phyloP scores from a whole-genome alignment of 2,888 invertebrate genomes.

The Terebella lapidaria region DNA sequence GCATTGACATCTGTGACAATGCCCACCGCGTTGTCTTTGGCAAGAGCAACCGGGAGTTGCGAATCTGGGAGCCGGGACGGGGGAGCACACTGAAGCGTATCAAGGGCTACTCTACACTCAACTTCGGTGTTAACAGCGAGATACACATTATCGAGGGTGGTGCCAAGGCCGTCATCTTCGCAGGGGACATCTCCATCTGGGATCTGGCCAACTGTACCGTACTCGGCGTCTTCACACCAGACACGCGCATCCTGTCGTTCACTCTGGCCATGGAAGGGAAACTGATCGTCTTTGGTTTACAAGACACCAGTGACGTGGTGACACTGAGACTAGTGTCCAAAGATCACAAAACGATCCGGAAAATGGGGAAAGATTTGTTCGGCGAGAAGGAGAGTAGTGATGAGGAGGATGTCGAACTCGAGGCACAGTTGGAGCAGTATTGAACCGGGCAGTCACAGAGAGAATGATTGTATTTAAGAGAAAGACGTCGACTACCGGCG shows the following conservation, averaged over 20 bases:
- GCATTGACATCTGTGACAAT: constrained; percentile 41
- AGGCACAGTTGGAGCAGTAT: not conserved
- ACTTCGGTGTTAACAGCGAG: constrained; percentile 35
- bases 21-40: constrained; percentile 43
- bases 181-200: constrained; percentile 49
- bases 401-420: constrained; percentile 15
- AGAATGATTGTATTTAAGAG: no score
- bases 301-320: constrained; percentile 37
- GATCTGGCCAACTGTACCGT: constrained; percentile 36
- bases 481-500: no score
- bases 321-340: constrained; percentile 14
- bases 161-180: constrained; percentile 36
- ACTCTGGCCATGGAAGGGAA: constrained; percentile 36
- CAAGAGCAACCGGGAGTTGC: constrained; percentile 37
- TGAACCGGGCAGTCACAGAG: not conserved
- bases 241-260: constrained; percentile 40
- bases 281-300: constrained; percentile 40
- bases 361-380: constrained; percentile 17
- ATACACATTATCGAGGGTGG: constrained; percentile 39
- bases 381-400: constrained; percentile 19
- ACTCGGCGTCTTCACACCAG: constrained; percentile 45
- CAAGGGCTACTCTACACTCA: constrained; percentile 35
- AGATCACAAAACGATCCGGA: not conserved
- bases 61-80: constrained; percentile 44
- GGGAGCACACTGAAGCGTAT: constrained; percentile 30